Conservation (phyloP, 2,113 vertebrate genomes). For the Malaclemys terrapin region DNA sequence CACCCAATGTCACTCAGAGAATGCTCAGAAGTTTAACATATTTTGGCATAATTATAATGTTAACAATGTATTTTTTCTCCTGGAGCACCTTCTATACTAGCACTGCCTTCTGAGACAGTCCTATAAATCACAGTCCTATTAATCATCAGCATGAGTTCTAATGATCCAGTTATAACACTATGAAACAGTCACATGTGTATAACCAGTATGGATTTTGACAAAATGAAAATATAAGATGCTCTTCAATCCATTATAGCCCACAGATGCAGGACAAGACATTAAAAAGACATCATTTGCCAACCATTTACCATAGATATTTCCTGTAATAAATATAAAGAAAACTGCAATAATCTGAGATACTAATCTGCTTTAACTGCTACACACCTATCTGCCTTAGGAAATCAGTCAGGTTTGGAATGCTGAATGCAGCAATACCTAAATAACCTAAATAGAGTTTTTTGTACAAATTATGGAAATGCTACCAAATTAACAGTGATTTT, state of each 20-base stretch:
- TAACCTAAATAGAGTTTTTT: conserved; percentile 10
- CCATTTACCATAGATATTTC: conserved; percentile 40
- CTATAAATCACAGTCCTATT: conserved; percentile 33
- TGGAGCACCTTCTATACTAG: conserved; percentile 15
- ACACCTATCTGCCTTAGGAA: not conserved
- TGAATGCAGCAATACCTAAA: not conserved
- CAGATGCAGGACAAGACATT: conserved; percentile 60
- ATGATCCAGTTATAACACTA: conserved; percentile 32
- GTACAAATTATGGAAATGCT: conserved; percentile 3
- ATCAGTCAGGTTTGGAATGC: not conserved
- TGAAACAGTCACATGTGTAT: conserved; percentile 35
- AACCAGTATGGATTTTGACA: conserved; percentile 56
- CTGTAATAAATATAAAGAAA: conserved; percentile 23
- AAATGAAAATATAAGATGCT: conserved; percentile 34
- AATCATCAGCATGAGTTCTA: conserved; percentile 41
- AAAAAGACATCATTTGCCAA: conserved; percentile 50
- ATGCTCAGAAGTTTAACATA: not conserved
- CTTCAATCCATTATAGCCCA: conserved; percentile 65
- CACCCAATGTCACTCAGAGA: not conserved
- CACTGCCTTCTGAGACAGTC: not conserved
- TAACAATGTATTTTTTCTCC: not conserved
- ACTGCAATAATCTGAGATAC: conserved; percentile 4
- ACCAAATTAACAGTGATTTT: conserved; percentile 49
- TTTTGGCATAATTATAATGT: not conserved
- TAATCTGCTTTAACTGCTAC: conserved; percentile 25